Conservation (phyloP, 2,797 vertebrate genomes). For the Glossophaga mutica region DNA sequence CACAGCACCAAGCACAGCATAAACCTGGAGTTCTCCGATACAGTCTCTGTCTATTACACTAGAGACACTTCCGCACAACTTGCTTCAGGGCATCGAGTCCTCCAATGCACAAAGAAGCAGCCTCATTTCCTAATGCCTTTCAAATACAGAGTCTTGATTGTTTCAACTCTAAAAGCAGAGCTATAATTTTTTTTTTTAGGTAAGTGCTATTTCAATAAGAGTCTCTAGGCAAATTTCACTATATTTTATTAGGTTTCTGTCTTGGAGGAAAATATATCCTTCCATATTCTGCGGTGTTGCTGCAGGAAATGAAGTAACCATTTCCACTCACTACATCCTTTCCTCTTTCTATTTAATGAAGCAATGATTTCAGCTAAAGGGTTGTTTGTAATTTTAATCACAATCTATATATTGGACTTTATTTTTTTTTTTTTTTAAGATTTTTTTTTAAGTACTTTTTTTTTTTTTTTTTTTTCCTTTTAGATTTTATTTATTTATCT, state of each 20-base stretch:
- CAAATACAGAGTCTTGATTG: background rate
- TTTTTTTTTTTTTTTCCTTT: too few species aligned
- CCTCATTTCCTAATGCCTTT: background rate
- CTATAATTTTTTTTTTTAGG: background rate
- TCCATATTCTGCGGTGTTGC: background rate
- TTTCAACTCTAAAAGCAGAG: background rate
- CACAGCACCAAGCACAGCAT: background rate
- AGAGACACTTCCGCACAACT: background rate
- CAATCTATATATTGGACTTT: background rate
- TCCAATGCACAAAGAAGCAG: background rate
- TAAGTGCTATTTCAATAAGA: background rate
- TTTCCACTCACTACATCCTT: background rate
- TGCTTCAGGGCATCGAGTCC: background rate
- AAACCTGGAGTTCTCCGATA: background rate
- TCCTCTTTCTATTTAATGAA: background rate
- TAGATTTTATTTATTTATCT: too few species aligned
- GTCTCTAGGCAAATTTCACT: constrained; percentile 24
- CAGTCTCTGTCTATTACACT: background rate
- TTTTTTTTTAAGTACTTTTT: too few species aligned
- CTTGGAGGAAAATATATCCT: background rate
- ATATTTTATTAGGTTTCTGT: constrained; percentile 18
- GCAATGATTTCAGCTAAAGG: background rate
- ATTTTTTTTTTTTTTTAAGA: too few species aligned
- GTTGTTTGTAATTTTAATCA: constrained; percentile 34
- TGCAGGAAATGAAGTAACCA: background rate